These are phyloP conservation scores for Ariopsis seemanni DNA, from an alignment of 2,113 vertebrate species.

Conservation along the genomic window DNA sequence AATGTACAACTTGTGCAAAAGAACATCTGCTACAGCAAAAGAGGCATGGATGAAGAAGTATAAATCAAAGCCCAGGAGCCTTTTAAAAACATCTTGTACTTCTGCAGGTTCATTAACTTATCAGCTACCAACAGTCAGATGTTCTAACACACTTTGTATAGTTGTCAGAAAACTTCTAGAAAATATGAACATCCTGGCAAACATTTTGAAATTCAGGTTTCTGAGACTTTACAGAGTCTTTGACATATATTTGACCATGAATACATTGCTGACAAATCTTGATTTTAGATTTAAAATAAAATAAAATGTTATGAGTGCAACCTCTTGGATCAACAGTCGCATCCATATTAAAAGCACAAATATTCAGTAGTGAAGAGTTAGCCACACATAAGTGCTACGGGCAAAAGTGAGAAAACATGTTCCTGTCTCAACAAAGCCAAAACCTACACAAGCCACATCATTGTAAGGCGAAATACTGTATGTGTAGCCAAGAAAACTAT, in stretches of 20 bases:
- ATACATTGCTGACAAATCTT: neutral
- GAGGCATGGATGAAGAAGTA: neutral
- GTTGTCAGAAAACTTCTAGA: neutral
- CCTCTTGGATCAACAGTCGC: neutral
- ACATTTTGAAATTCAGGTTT: neutral
- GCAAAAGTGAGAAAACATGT: neutral
- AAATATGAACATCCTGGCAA: neutral
- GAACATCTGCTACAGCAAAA: conserved; percentile 19
- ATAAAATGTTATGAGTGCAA: neutral
- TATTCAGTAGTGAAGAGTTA: neutral
- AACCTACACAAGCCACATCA: neutral
- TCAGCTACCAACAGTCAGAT: conserved; percentile 13
- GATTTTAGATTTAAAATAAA: neutral
- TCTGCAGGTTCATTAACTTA: conserved; percentile 13
- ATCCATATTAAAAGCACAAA: neutral
- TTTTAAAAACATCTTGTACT: neutral
- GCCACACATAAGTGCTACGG: too few relatives aligned
- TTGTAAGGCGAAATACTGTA: neutral
- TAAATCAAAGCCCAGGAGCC: conserved; percentile 1
- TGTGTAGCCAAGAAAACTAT: neutral
- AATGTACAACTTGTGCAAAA: conserved; percentile 3
- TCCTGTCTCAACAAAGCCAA: neutral
- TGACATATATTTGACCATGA: neutral
- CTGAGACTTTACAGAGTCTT: neutral
- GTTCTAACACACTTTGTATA: neutral